phyloP scores from a whole-genome alignment of 2,113 vertebrate genomes.

The Caretta caretta region DNA sequence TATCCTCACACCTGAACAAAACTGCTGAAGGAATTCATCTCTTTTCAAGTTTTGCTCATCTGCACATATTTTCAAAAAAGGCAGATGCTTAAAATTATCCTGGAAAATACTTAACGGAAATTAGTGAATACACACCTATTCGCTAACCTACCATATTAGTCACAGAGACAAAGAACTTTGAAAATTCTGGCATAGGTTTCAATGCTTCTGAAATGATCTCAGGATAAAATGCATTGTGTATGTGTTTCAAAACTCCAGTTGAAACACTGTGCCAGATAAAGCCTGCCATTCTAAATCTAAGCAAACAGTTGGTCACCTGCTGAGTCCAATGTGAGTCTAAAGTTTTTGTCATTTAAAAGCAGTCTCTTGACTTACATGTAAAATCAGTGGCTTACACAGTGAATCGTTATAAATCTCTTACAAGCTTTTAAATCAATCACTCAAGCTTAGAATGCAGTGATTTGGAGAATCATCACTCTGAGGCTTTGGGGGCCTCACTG shows the following conservation, averaged over 20 bases:
- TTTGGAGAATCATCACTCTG: conserved; percentile 80
- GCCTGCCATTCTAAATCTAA: conserved; percentile 71
- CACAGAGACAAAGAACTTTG: conserved; percentile 31
- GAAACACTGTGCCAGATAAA: conserved; percentile 67
- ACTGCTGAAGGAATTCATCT: conserved; percentile 54
- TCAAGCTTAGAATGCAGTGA: conserved; percentile 80
- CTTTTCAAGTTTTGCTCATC: conserved; percentile 60
- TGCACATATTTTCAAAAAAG: conserved; percentile 57
- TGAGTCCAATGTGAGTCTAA: conserved; percentile 73
- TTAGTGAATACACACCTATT: conserved; percentile 52
- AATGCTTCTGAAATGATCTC: conserved; percentile 52
- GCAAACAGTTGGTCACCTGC: conserved; percentile 76
- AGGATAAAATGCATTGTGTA: conserved; percentile 57
- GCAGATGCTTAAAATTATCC: conserved; percentile 59
- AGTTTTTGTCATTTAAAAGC: conserved; percentile 81
- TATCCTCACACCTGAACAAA: conserved; percentile 31
- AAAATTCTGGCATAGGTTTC: conserved; percentile 56
- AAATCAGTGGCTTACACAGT: conserved; percentile 81
- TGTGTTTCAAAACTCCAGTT: conserved; percentile 64
- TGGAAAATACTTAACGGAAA: conserved; percentile 64
- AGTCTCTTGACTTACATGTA: conserved; percentile 80
- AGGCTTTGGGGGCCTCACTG: conserved; percentile 73
- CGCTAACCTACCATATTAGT: conserved; percentile 40
- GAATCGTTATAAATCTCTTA: conserved; percentile 83
- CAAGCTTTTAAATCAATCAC: conserved; percentile 85